These are phyloP conservation scores for Sebastolobus alascanus DNA, from an alignment of 2,797 vertebrate genomes.

Conservation along the genomic window DNA sequence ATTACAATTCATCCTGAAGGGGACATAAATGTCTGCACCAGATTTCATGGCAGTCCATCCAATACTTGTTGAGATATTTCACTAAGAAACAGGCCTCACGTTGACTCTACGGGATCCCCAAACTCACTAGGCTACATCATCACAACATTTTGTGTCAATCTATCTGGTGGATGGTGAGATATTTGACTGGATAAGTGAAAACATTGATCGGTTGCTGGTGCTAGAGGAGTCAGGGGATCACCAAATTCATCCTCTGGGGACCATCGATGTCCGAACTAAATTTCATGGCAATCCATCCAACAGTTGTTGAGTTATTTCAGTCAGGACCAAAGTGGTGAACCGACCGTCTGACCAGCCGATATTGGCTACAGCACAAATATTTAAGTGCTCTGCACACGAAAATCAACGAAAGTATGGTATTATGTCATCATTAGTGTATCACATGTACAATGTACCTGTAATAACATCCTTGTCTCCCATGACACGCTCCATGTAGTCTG, in stretches of 20 bases:
- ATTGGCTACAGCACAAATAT: background rate
- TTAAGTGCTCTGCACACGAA: background rate
- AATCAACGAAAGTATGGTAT: background rate
- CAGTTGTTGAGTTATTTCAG: background rate
- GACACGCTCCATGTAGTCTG: conserved; percentile 87
- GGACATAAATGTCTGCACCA: too few species aligned
- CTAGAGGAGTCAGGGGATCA: too few species aligned
- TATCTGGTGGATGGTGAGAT: background rate
- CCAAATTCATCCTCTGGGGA: too few species aligned
- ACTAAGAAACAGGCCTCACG: background rate
- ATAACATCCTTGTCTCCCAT: conserved; percentile 89
- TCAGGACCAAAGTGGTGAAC: background rate
- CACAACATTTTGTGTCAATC: background rate
- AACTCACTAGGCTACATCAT: background rate
- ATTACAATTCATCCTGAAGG: too few species aligned
- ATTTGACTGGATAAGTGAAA: too few species aligned
- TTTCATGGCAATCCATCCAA: background rate
- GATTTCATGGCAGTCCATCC: too few species aligned
- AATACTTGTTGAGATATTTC: too few species aligned
- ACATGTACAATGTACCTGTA: conserved; percentile 83
- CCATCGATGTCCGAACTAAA: background rate
- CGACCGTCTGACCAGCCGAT: background rate
- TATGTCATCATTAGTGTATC: background rate
- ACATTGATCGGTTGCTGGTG: too few species aligned
- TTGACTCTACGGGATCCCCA: background rate